Evolutionary conservation across 2,113 vertebrate species (phyloP), one percentile per base, ranked within the genome.

Genomic region (Aplodontia rufa): DNA sequence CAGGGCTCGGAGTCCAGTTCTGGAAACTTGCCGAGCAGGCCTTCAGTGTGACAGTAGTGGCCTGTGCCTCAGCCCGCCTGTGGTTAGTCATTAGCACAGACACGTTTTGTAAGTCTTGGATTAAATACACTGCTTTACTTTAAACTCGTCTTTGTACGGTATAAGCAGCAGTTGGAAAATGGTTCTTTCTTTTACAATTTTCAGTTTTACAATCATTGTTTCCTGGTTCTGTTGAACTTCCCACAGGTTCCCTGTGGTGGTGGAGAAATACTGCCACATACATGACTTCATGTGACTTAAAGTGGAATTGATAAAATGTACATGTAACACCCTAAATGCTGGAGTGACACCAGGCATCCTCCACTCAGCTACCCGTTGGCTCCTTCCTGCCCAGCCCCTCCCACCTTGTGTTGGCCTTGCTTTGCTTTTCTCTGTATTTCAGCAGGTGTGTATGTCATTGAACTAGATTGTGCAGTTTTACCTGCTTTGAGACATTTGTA

Each of bases 391-490:
- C 3, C 24, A 0, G 35, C 3, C 26, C 42, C 24, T 1, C 17
- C 0, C 2, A 5, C 35, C 68, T 40, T 2, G 1, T 0, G 20
- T 3, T 8, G 49, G 22, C 22, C 3, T 40, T 22, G 76, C 45
- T 62, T 53, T 60, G 66, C 26, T 45, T 35, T 28, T 6, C 32
- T 42, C 22, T 22, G 20, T 24, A 2, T 79, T 47, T 74, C 9
- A 17, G 5, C n/a, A 0, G 2, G 0, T 9, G 0, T 3, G 5
- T 51, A 71, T 14, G 1, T 19, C 30, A 14, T 24, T 64, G 0
- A 5, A 22, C 32, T 20, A 32, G 0, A 1, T 14, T 13, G 2
- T 12, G 8, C 17, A 8, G 60, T 30, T 71, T 16, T 17, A 0
- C 0, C 0, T 1, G 51, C 16, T 42, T 53, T 4, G 72, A 60